Base-by-base conservation (phyloP, 1,140 invertebrate species). In the Drosophila pectinifera region DNA sequence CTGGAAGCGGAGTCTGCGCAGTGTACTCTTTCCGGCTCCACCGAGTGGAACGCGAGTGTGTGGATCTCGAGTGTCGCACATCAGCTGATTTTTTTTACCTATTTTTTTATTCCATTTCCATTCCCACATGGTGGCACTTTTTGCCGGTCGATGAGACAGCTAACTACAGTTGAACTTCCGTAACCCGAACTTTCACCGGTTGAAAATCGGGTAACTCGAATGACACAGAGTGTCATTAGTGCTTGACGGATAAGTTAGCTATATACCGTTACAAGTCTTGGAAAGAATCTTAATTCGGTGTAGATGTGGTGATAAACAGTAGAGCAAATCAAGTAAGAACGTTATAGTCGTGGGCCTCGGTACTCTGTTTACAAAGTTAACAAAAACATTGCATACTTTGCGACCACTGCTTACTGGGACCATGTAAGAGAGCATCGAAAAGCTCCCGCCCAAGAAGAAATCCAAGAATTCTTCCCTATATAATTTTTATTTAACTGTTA, bases 1-100 rank as follows among this genome's bases (percentile, higher is more conserved):
- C 8, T 80, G 85, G 80, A 84, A 84, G 73, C 49, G 72, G 63
- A 89, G 84, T 58, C 76, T 88, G 83, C 83, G 84, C 74, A 70
- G 16, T 43, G 28, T n/a, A 31, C 77, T 68, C 26, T 41, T 54
- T 24, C 49, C 46, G 38, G 34, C 59, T 67, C 43, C 43, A 26
- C 18, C 22, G 24, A 58, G 74, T 77, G 63, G 48, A 61, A 77
- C 34, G 22, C 42, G 58, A 77, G 39, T 61, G 82, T 73, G 80
- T 77, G 80, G 72, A 74, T 59, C 43, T 8, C 54, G 45, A 42
- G 14, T 64, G 56, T 48, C 45, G 78, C 61, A 83, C 80, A 88
- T 88, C 83, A 88, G 84, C 85, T 88, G 85, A 74, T 88, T 80
- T 86, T 86, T 53, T 34, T 20, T 36, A 36, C 49, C 20, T 36